These are phyloP conservation scores for Caenorhabditis sp. DNA, from an alignment of 2,888 invertebrate species.

Conservation along the genomic window DNA sequence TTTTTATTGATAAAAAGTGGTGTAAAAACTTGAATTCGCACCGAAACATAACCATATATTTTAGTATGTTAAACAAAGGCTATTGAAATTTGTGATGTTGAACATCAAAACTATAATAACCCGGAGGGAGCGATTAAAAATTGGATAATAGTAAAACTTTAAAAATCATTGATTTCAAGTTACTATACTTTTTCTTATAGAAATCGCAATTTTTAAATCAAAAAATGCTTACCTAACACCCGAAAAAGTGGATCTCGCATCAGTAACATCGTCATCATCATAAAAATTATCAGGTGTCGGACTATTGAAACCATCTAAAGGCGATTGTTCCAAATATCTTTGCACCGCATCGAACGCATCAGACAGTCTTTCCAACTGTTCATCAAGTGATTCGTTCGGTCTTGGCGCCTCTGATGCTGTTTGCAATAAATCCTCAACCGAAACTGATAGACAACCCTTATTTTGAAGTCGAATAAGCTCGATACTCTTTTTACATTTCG, in stretches of 20 bases:
- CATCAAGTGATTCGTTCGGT: conserved; percentile 48
- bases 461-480: conserved; percentile 62
- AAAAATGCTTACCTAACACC: conserved; percentile 29
- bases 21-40: no score
- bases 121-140: no score
- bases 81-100: no score
- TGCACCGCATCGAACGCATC: conserved; percentile 62
- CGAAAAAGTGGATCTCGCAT: conserved; percentile 41
- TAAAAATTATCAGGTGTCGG: conserved; percentile 40
- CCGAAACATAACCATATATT: no score
- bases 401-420: conserved; percentile 56
- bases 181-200: no score
- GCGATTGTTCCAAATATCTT: conserved; percentile 54
- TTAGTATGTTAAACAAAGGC: no score
- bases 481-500: conserved; percentile 69
- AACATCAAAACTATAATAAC: no score
- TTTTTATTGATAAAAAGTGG: no score
- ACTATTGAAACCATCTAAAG: conserved; percentile 52
- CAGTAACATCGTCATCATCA: conserved; percentile 33
- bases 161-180: no score
- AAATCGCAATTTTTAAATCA: background rate
- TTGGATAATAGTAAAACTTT: no score
- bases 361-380: conserved; percentile 53
- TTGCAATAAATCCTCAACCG: conserved; percentile 57
- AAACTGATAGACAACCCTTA: conserved; percentile 60